Evolutionary conservation across 2,888 invertebrate genomes (phyloP).

Genomic region (Creontiades dilutus): DNA sequence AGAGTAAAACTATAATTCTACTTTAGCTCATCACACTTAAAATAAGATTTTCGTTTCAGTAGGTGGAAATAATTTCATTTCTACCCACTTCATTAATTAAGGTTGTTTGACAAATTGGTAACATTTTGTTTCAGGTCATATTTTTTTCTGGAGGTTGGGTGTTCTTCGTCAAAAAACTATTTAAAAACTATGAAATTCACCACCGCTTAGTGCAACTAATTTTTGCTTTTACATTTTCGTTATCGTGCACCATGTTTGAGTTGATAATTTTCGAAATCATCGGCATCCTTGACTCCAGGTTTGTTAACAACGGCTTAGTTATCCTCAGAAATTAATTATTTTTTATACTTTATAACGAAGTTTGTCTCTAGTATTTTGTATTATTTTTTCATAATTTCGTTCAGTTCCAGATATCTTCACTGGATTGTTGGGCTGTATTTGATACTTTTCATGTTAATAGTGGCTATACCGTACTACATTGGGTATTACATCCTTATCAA

Average conservation of each 20-base stretch:
- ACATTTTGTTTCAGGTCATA: conserved; percentile 83
- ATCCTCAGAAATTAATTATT: not conserved
- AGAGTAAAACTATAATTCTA: too few relatives aligned
- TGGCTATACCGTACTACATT: conserved; percentile 97
- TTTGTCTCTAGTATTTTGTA: conserved; percentile 73
- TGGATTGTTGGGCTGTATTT: conserved; percentile 96
- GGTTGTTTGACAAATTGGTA: not conserved
- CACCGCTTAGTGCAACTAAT: conserved; percentile 96
- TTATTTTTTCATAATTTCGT: conserved; percentile 75
- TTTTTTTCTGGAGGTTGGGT: conserved; percentile 99
- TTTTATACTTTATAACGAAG: not conserved
- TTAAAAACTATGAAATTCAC: conserved; percentile 98
- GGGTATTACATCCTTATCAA: conserved; percentile 96
- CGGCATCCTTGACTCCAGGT: conserved; percentile 94
- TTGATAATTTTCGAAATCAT: conserved; percentile 99
- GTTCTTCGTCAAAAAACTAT: conserved; percentile 98
- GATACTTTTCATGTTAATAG: conserved; percentile 95
- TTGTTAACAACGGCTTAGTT: conserved; percentile 75
- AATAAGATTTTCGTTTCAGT: not conserved
- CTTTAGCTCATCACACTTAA: too few relatives aligned
- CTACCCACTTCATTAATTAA: not conserved
- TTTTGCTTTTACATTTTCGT: conserved; percentile 96
- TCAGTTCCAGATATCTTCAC: conserved; percentile 93
- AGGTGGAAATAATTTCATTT: not conserved
- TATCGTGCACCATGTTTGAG: conserved; percentile 99